Evolutionary conservation across 2,113 vertebrate species (phyloP).

Genomic region (Xiphophorus couchianus): DNA sequence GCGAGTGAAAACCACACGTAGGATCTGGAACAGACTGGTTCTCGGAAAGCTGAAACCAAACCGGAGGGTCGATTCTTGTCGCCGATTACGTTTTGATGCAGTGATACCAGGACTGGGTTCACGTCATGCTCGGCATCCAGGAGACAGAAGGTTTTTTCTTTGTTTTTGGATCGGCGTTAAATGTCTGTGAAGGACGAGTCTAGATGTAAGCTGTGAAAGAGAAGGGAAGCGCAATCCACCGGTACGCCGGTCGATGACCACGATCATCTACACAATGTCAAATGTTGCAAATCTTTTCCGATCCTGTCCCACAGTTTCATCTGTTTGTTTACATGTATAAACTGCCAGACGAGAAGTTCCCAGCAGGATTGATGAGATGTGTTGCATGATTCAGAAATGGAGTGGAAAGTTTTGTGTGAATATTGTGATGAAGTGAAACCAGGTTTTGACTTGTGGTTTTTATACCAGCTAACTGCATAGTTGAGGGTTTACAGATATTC

Average conservation of each 20-base stretch:
- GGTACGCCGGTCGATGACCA: too few species aligned
- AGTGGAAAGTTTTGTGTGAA: too few species aligned
- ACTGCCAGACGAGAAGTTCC: too few species aligned
- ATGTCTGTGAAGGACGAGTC: not conserved
- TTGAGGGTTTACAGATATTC: not conserved
- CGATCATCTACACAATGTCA: not conserved
- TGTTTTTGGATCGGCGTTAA: not conserved
- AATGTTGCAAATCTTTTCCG: too few species aligned
- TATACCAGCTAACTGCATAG: not conserved
- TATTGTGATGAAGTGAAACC: too few species aligned
- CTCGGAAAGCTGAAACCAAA: conserved; percentile 10
- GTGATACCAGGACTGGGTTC: not conserved
- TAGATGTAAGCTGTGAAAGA: not conserved
- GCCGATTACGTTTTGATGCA: not conserved
- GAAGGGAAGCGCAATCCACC: not conserved
- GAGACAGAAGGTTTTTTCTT: not conserved
- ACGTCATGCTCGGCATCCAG: not conserved
- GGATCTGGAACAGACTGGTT: not conserved
- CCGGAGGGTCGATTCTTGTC: not conserved
- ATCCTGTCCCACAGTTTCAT: too few species aligned
- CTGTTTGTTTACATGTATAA: too few species aligned
- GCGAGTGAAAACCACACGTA: conserved; percentile 30
- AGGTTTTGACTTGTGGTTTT: not conserved
- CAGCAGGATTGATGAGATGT: too few species aligned
- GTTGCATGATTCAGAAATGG: too few species aligned